A percentile compares a stretch with the other conserved stretches of the same genome.
Conservation (phyloP, 1,140 invertebrate species). For the Wiebesia pumilae region DNA sequence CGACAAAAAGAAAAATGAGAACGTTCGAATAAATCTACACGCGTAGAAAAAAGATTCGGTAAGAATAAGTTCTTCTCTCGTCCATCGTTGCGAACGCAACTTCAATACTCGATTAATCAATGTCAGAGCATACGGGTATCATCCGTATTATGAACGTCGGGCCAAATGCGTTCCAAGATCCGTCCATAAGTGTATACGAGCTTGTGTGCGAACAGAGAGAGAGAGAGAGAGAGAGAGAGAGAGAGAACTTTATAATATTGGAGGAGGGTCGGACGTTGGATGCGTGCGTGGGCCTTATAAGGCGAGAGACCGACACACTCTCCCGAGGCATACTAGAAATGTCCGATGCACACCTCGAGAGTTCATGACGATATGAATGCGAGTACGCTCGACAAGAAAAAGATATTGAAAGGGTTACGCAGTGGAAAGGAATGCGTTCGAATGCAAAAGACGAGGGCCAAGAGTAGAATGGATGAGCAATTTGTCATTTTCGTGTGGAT, state of each 20-base stretch:
- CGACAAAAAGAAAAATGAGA: not conserved
- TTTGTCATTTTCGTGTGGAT: not conserved
- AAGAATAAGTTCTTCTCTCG: not conserved
- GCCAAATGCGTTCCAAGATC: not conserved
- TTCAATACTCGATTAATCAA: constrained; percentile 14
- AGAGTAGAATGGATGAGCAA: not conserved
- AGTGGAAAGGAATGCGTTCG: not conserved
- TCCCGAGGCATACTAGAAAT: not conserved
- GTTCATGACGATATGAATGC: not conserved
- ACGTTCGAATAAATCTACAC: not conserved
- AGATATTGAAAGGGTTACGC: not conserved
- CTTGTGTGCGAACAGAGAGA: not conserved
- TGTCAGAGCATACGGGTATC: not conserved
- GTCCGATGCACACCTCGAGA: not conserved
- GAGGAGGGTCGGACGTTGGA: not conserved
- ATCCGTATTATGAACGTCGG: not conserved
- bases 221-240: not conserved
- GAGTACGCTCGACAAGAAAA: not conserved
- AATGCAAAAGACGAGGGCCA: not conserved
- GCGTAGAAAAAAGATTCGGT: not conserved
- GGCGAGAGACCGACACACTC: constrained; percentile 26
- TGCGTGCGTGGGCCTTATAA: constrained; percentile 38
- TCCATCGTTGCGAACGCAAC: not conserved
- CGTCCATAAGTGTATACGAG: not conserved
- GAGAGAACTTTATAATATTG: constrained; percentile 1